Conservation (phyloP, 2,888 invertebrate species). For the Euplexia lucipara region DNA sequence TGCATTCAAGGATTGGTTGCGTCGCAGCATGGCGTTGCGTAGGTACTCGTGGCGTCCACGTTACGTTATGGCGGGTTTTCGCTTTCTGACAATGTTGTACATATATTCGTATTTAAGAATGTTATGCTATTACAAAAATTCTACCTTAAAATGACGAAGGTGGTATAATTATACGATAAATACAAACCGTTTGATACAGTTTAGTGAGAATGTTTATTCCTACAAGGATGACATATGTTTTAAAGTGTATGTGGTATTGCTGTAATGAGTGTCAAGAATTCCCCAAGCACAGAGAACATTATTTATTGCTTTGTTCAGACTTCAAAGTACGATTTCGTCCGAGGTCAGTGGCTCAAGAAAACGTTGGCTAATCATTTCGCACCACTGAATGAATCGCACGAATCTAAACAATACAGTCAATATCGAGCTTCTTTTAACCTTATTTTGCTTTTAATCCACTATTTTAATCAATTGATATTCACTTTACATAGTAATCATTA, state of each 20-base stretch:
- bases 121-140: neutral
- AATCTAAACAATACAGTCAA: constrained; percentile 51
- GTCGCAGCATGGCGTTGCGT: constrained; percentile 79
- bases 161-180: neutral
- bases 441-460: neutral
- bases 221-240: constrained; percentile 22
- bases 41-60: constrained; percentile 86
- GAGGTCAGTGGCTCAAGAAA: constrained; percentile 85
- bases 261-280: constrained; percentile 70
- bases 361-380: constrained; percentile 83
- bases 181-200: constrained; percentile 24
- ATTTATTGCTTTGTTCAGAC: constrained; percentile 80
- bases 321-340: constrained; percentile 82
- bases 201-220: constrained; percentile 59
- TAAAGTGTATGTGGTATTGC: constrained; percentile 64
- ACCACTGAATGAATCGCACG: constrained; percentile 75
- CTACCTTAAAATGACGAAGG: neutral
- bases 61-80: constrained; percentile 86
- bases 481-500: neutral
- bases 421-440: constrained; percentile 53
- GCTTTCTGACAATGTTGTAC: constrained; percentile 66
- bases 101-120: constrained; percentile 7
- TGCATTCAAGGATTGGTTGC: constrained; percentile 59
- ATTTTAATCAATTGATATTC: neutral
- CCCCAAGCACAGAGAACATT: constrained; percentile 63